Conservation (phyloP, 2,888 invertebrate genomes). For the Lasioglossum calceatum region DNA sequence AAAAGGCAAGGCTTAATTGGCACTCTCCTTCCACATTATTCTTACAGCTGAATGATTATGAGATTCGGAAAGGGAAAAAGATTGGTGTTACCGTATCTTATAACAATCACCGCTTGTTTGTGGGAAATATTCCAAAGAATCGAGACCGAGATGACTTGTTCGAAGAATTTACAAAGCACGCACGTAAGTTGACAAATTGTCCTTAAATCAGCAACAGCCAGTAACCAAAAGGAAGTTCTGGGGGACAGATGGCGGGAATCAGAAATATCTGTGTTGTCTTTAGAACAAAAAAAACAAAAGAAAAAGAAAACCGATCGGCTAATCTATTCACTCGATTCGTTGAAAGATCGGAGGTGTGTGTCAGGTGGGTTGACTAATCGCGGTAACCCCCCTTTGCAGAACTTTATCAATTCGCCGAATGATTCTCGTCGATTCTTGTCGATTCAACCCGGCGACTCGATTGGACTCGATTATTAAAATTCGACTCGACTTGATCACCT, state of each 20-base stretch:
- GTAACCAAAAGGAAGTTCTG: constrained; percentile 75
- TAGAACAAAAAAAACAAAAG: not conserved
- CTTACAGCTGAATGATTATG: constrained; percentile 99
- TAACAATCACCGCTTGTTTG: constrained; percentile 99
- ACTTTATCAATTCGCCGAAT: not conserved
- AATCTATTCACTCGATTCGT: constrained; percentile 28
- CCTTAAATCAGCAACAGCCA: constrained; percentile 82
- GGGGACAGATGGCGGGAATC: constrained; percentile 69
- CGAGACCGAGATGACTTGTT: constrained; percentile 99
- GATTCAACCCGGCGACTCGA: not conserved
- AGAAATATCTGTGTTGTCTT: constrained; percentile 50
- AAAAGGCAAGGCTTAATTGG: constrained; percentile 85
- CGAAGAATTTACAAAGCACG: constrained; percentile 99
- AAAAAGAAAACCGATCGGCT: constrained; percentile 41
- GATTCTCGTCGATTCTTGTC: not conserved
- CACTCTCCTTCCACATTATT: constrained; percentile 93
- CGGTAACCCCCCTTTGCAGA: constrained; percentile 58
- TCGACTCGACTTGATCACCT: constrained; percentile 4
- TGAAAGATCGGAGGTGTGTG: constrained; percentile 59
- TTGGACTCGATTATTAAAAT: not conserved
- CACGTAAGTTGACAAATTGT: constrained; percentile 94
- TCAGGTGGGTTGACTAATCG: constrained; percentile 71
- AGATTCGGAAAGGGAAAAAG: constrained; percentile 99
- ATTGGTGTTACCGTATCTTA: constrained; percentile 99
- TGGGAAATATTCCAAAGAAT: constrained; percentile 99